Evolutionary conservation across 2,888 invertebrate species (phyloP), one percentile per base, ranked within the genome.

Genomic region (Serrognathus titanus): DNA sequence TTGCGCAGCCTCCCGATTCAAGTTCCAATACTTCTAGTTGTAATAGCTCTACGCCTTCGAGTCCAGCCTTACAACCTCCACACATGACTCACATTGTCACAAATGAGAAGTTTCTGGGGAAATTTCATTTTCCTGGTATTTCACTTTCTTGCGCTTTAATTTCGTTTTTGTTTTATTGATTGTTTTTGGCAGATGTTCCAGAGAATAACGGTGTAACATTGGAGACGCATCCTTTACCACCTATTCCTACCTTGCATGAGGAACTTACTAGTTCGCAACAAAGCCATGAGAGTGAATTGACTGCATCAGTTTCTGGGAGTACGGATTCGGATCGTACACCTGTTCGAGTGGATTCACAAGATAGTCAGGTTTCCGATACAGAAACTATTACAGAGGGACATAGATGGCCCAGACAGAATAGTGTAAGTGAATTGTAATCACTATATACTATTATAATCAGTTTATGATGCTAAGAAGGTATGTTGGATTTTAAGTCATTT

Each of bases 11-110:
- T 49, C 90, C 88, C 20, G 94, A 94, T 78, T 93, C 92, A 64
- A 92, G 94, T 77, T 95, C 95, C 41, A 94, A 92, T 75, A 93
- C 94, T 53, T 96, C 96, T 53, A 96, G 95, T 76, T 96, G 95
- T 81, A 96, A 95, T 79, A 95, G 94, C 75, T 96, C 96, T 56
- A 94, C 95, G 60, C 96, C 97, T 61, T 96, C 96, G 67, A 95
- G 94, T 73, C 97, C 97, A 49, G 95, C 94, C 66, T 73, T 73
- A 69, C 79, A 75, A 76, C 79, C 69, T 69, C 75, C 72, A 70
- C 81, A 71, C 36, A 77, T 75, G 67, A 77, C 81, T 50, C 74
- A 75, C 58, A 75, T 76, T 31, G 24, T 31, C 24, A 31, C 6
- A 3, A 31, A 5, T 31, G 24, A 31, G 6, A 31, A 31, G 24